Evolutionary conservation across 2,888 invertebrate species (phyloP).

Genomic region (Apodemia mormo): DNA sequence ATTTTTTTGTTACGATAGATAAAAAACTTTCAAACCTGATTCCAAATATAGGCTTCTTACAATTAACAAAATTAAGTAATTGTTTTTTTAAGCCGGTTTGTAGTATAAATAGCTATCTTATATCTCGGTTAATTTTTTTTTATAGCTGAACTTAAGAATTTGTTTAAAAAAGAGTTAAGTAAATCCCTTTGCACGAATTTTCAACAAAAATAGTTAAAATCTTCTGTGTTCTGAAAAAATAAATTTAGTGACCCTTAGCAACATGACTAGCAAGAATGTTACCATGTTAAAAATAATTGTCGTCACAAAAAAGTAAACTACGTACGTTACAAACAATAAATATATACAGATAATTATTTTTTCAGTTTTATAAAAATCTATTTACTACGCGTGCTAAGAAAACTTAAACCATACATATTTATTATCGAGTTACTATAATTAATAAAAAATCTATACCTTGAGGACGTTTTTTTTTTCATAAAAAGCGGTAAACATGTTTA

Average conservation of each 20-base stretch:
- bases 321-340: not conserved
- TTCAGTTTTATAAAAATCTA: not conserved
- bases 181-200: no score
- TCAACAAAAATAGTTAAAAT: no score
- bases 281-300: slow-evolving; percentile 24
- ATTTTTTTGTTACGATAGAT: no score
- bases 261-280: slow-evolving; percentile 35
- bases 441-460: slow-evolving; percentile 24
- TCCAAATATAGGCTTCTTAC: no score
- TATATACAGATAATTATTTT: not conserved
- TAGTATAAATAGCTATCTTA: no score
- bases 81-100: not conserved
- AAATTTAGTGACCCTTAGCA: slow-evolving; percentile 26
- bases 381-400: not conserved
- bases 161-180: no score
- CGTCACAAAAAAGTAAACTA: not conserved
- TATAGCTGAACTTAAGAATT: no score
- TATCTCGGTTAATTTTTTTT: no score
- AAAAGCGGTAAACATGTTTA: slow-evolving; percentile 27
- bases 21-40: no score
- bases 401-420: slow-evolving; percentile 38
- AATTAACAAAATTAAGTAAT: not conserved
- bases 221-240: not conserved
- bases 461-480: slow-evolving; percentile 26
- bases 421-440: slow-evolving; percentile 38